Evolutionary conservation across 2,113 vertebrate genomes (phyloP), one percentile per base, ranked within the genome.

Genomic region (Nothoprocta pentlandii): DNA sequence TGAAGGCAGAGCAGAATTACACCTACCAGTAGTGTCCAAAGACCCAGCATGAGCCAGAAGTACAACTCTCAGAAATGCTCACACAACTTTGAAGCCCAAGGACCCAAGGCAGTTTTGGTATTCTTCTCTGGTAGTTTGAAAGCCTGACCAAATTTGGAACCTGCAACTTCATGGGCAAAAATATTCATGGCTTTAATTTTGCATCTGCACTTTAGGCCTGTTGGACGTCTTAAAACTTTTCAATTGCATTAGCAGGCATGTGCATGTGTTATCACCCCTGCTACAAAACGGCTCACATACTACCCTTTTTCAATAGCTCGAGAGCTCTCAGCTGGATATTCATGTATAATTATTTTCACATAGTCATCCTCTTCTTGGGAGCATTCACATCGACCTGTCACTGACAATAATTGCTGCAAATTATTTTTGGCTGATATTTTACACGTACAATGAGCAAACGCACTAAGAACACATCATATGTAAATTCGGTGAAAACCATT

Each of bases 391-490:
- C 66, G 87, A 44, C 80, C 78, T 92, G 58, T 89, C 84, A 54
- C 70, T 91, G 84, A 39, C 89, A 89, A 83, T 76, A 85, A 92
- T 77, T 46, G 70, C 44, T 92, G 75, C 64, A 54, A 87, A 89
- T 90, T 74, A 62, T 86, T 90, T 94, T 80, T 91, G 80, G 73
- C 41, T 41, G 21, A 61, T 64, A 47, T 47, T 92, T 96, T 81
- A 62, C 47, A 73, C 32, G 34, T 47, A 70, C 42, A 56, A 8
- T 85, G 80, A 92, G 78, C 41, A 69, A 95, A 91, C 30, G 39
- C 46, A 62, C 53, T 61, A 79, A 79, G 44, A 61, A 26, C 13
- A 58, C 23, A 30, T 36, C 61, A 83, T 17, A 49, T 41, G 80
- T 80, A 85, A 82, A 87, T 44, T 61, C 44, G 44, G 61, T 68